These are phyloP conservation scores for Orthonyx spaldingii DNA, from an alignment of 2,113 vertebrate species.

Conservation along the genomic window DNA sequence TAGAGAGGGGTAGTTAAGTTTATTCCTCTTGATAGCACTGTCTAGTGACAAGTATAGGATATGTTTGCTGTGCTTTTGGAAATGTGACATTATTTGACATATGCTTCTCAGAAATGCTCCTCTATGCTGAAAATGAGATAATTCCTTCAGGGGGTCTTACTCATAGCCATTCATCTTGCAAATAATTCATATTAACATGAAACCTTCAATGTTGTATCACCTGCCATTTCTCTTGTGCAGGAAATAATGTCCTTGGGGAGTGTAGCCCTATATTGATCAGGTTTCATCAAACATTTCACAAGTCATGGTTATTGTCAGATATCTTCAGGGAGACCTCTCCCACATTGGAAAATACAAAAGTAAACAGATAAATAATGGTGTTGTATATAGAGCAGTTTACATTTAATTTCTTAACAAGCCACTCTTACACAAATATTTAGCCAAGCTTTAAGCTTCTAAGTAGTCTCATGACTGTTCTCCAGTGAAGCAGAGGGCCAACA, in stretches of 20 bases:
- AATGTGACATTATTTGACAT: neutral
- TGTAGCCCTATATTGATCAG: neutral
- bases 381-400: neutral
- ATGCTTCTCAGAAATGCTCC: neutral
- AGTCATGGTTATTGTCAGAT: neutral
- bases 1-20: neutral
- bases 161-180: neutral
- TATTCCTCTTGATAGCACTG: neutral
- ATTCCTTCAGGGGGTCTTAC: neutral
- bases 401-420: neutral
- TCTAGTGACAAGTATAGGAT: neutral
- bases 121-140: neutral
- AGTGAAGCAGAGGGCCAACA: neutral
- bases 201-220: neutral
- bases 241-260: neutral
- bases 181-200: neutral
- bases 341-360: neutral
- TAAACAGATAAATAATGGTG: neutral
- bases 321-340: neutral
- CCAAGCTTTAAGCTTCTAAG: neutral
- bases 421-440: neutral
- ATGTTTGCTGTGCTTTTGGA: neutral
- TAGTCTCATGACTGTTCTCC: neutral
- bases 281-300: neutral
- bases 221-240: neutral